Evolutionary conservation across 2,113 vertebrate species (phyloP).

Genomic region (Ammospiza caudacuta): DNA sequence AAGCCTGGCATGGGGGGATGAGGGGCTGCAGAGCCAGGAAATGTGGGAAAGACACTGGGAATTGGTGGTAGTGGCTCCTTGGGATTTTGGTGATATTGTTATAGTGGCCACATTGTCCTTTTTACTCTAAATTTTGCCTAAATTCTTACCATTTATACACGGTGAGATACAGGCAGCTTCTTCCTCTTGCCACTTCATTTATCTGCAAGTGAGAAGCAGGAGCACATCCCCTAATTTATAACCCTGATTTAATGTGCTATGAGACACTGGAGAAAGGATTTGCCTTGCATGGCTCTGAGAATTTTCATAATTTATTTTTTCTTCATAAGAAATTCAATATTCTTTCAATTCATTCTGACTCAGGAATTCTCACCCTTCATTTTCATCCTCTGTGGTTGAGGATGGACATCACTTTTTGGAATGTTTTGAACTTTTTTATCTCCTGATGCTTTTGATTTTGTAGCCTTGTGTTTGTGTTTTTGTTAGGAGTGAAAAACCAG

Average conservation of each 20-base stretch:
- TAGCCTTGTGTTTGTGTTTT: neutral
- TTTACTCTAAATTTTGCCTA: neutral
- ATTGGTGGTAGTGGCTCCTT: fast-evolving
- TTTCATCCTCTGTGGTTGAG: neutral
- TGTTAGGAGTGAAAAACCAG: neutral
- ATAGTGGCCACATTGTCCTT: neutral
- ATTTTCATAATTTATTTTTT: neutral
- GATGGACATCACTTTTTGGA: neutral
- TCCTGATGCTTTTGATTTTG: neutral
- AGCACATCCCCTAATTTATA: neutral
- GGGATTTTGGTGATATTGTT: fast-evolving
- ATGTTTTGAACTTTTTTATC: neutral
- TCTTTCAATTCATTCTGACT: neutral
- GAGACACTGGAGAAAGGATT: neutral
- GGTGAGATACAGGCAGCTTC: neutral
- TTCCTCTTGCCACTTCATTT: neutral
- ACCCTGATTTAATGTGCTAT: neutral
- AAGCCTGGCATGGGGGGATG: fast-evolving
- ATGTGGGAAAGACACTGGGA: neutral
- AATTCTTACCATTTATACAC: neutral
- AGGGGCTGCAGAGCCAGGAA: neutral
- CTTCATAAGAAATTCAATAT: neutral
- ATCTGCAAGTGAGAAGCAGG: neutral
- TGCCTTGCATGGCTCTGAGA: neutral
- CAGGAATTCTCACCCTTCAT: neutral